Evolutionary conservation across 2,113 vertebrate species (phyloP).

Genomic region (Vombatus ursinus): DNA sequence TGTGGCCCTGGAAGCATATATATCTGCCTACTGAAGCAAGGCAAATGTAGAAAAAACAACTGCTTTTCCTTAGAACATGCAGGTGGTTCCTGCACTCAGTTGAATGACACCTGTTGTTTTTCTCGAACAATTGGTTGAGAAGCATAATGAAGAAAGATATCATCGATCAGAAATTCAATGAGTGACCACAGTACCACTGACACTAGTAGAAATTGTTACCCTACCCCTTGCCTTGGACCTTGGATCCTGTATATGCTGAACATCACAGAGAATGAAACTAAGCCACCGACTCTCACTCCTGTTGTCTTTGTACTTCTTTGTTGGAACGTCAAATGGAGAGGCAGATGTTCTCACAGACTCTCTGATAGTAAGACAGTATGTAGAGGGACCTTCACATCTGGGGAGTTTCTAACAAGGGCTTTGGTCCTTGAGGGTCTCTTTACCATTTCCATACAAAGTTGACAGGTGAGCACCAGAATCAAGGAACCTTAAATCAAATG

Average conservation of each 20-base stretch:
- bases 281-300: neutral
- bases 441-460: neutral
- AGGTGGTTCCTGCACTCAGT: conserved; percentile 39
- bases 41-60: neutral
- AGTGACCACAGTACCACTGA: neutral
- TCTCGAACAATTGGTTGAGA: neutral
- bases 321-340: neutral
- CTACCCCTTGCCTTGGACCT: neutral
- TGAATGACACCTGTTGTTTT: conserved; percentile 32
- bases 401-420: neutral
- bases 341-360: neutral
- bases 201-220: neutral
- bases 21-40: neutral
- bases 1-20: conserved; percentile 41
- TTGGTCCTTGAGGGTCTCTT: neutral
- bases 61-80: neutral
- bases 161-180: neutral
- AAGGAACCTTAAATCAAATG: neutral
- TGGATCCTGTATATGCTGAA: neutral
- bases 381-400: neutral
- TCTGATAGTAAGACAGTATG: neutral
- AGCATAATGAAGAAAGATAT: neutral
- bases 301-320: neutral
- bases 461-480: neutral
- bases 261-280: neutral